phyloP scores from a whole-genome alignment of 2,888 invertebrate genomes.

The Colostygia pectinataria region DNA sequence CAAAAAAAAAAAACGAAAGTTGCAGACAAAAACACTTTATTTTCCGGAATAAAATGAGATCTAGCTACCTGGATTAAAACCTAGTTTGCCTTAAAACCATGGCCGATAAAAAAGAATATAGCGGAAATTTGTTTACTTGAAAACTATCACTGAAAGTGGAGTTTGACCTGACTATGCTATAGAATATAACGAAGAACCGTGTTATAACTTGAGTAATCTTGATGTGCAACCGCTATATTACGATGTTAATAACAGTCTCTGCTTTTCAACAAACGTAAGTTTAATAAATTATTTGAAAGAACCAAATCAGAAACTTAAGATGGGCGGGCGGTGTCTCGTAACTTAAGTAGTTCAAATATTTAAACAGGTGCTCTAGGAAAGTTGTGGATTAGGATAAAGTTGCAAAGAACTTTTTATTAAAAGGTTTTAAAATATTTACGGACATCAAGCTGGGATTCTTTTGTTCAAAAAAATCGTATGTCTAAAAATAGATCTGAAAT shows the following conservation, averaged over 20 bases:
- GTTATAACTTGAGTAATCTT: too few relatives aligned
- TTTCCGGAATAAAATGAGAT: constrained; percentile 6
- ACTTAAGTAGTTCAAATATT: neutral
- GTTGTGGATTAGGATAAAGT: neutral
- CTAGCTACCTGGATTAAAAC: constrained; percentile 1
- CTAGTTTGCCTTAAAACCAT: neutral
- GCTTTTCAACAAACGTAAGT: constrained; percentile 1
- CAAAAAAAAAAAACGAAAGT: constrained; percentile 3
- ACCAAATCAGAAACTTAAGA: constrained; percentile 6
- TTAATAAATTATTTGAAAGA: constrained; percentile 6
- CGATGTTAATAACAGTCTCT: neutral
- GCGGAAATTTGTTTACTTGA: too few relatives aligned
- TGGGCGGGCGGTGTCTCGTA: constrained; percentile 1
- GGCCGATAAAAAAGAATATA: neutral
- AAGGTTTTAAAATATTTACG: too few relatives aligned
- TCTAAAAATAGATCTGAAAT: too few relatives aligned
- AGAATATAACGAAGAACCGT: too few relatives aligned
- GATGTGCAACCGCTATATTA: neutral
- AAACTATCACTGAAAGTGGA: too few relatives aligned
- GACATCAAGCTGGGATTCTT: too few relatives aligned
- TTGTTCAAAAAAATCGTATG: too few relatives aligned
- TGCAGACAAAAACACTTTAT: constrained; percentile 2
- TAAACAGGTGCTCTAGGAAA: constrained; percentile 5
- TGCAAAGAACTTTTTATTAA: too few relatives aligned
- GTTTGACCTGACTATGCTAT: too few relatives aligned